These are phyloP conservation scores for Scaptodrosophila lebanonensis DNA, from an alignment of 1,140 invertebrate genomes.

Conservation along the genomic window DNA sequence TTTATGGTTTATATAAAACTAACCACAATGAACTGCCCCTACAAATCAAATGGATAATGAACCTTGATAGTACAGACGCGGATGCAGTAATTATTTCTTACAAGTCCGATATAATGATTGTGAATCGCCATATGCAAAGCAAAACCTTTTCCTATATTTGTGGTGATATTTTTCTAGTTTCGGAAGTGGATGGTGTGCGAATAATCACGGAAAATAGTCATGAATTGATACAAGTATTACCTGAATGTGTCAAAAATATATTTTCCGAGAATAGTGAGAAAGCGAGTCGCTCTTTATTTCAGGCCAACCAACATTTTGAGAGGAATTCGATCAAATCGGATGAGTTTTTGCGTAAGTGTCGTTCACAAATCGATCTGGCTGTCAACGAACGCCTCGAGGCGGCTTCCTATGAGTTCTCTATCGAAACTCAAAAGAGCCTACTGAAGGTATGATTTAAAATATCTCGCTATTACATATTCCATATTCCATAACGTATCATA, in stretches of 20 bases:
- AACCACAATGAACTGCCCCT: conserved; percentile 85
- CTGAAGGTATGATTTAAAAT: conserved; percentile 80
- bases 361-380: conserved; percentile 86
- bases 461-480: background rate
- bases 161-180: conserved; percentile 85
- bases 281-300: conserved; percentile 92
- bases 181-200: conserved; percentile 94
- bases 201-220: conserved; percentile 89
- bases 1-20: conserved; percentile 90
- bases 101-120: conserved; percentile 81
- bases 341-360: conserved; percentile 94
- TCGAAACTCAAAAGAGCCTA: conserved; percentile 91
- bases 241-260: conserved; percentile 91
- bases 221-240: conserved; percentile 93
- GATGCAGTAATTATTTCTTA: conserved; percentile 74
- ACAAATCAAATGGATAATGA: conserved; percentile 84
- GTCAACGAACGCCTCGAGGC: conserved; percentile 94
- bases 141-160: conserved; percentile 85
- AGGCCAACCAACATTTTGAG: conserved; percentile 94
- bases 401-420: conserved; percentile 92
- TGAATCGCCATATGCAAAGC: conserved; percentile 87
- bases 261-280: conserved; percentile 95
- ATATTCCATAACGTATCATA: conserved; percentile 78
- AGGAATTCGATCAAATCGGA: conserved; percentile 93
- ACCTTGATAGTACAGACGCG: conserved; percentile 49